These are phyloP conservation scores for Platyscapa corneri DNA, from an alignment of 1,140 invertebrate species.

Conservation along the genomic window DNA sequence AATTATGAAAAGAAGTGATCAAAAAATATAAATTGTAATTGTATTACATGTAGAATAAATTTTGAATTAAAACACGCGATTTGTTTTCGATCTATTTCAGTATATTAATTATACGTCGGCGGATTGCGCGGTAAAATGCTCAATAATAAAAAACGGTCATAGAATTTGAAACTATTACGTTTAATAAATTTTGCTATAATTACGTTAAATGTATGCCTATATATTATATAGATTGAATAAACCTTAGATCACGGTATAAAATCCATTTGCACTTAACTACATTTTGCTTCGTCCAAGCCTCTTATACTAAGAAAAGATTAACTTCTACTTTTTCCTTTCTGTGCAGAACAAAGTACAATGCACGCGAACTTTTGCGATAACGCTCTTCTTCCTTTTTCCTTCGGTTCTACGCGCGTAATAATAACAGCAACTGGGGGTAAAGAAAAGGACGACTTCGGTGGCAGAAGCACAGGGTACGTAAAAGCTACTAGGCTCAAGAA, in stretches of 20 bases:
- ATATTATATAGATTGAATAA: not conserved
- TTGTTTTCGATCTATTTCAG: too few species aligned
- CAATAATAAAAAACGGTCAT: too few species aligned
- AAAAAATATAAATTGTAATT: not conserved
- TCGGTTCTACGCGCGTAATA: slow-evolving; percentile 15
- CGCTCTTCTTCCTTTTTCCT: slow-evolving; percentile 10
- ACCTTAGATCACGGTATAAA: not conserved
- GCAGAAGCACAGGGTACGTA: not conserved
- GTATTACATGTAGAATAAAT: too few species aligned
- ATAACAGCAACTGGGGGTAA: not conserved
- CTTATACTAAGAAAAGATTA: not conserved
- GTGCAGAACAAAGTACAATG: slow-evolving; percentile 24
- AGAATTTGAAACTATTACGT: too few species aligned
- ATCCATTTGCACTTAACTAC: slow-evolving; percentile 14
- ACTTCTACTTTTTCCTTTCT: slow-evolving; percentile 1
- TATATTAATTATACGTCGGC: too few species aligned
- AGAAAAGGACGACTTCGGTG: not conserved
- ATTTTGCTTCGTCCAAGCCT: not conserved
- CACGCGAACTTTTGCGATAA: slow-evolving; percentile 49
- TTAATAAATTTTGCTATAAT: too few species aligned
- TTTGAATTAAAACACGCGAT: too few species aligned
- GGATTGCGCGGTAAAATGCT: too few species aligned
- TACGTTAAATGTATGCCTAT: not conserved
- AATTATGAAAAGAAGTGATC: not conserved
- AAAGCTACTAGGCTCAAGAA: not conserved